Conservation (phyloP, 2,797 vertebrate genomes). For the Manis javanica region DNA sequence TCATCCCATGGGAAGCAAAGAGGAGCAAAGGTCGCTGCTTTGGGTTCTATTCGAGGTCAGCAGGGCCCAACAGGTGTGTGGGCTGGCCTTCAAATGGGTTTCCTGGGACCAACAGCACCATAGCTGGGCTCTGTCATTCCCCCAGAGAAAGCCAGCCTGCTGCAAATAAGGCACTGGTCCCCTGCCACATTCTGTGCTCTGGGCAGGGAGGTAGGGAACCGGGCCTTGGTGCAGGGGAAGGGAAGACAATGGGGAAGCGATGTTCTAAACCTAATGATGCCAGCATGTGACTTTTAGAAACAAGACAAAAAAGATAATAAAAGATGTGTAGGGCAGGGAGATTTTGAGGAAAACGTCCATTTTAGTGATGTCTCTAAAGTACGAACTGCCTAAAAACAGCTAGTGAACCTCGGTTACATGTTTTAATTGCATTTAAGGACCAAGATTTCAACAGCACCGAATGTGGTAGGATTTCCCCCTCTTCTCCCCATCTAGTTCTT, state of each 20-base stretch:
- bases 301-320: constrained; percentile 74
- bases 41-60: background rate
- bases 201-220: background rate
- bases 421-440: constrained; percentile 85
- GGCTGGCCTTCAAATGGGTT: background rate
- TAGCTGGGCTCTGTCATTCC: background rate
- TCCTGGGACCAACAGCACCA: background rate
- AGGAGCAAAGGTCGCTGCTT: background rate
- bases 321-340: background rate
- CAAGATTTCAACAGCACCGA: constrained; percentile 84
- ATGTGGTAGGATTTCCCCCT: constrained; percentile 75
- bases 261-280: background rate
- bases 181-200: background rate
- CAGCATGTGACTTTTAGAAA: background rate
- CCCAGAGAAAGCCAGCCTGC: background rate
- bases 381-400: constrained; percentile 83
- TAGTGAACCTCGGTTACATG: constrained; percentile 83
- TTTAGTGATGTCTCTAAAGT: constrained; percentile 81
- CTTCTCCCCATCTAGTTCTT: background rate
- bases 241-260: background rate
- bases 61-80: background rate
- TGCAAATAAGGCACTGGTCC: background rate
- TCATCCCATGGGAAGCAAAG: background rate
- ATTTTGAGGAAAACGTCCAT: constrained; percentile 75
- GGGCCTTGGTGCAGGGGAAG: background rate